Conservation (phyloP, 2,888 invertebrate genomes). For the Palloptera scutellata region DNA sequence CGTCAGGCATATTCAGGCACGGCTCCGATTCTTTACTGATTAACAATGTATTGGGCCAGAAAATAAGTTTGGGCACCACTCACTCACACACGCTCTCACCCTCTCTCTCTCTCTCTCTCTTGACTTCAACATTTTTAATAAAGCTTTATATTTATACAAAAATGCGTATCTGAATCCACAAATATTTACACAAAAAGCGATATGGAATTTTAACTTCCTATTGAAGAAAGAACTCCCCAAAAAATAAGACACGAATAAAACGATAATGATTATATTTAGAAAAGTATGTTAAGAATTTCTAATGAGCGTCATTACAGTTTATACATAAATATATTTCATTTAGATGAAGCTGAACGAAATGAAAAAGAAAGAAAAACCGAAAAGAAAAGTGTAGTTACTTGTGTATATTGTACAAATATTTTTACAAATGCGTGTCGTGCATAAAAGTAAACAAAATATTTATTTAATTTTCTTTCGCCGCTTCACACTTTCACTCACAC, state of each 20-base stretch:
- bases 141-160: background rate
- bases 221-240: too few species aligned
- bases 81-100: too few species aligned
- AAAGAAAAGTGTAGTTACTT: background rate
- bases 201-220: background rate
- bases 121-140: too few species aligned
- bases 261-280: conserved; percentile 27
- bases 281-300: conserved; percentile 23
- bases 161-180: conserved; percentile 23
- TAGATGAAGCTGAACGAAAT: background rate
- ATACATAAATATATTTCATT: conserved; percentile 8
- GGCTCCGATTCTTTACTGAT: background rate
- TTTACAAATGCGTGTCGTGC: too few species aligned
- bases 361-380: conserved; percentile 7
- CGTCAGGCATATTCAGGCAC: background rate
- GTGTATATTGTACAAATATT: too few species aligned
- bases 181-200: conserved; percentile 23
- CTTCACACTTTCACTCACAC: too few species aligned
- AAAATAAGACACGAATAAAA: background rate
- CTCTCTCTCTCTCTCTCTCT: too few species aligned
- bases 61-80: background rate
- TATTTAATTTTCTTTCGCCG: too few species aligned
- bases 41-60: background rate
- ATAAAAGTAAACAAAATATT: too few species aligned
- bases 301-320: conserved; percentile 16